These are phyloP conservation scores for Orientallactaga bullata DNA, from an alignment of 2,113 vertebrate species.

Conservation along the genomic window DNA sequence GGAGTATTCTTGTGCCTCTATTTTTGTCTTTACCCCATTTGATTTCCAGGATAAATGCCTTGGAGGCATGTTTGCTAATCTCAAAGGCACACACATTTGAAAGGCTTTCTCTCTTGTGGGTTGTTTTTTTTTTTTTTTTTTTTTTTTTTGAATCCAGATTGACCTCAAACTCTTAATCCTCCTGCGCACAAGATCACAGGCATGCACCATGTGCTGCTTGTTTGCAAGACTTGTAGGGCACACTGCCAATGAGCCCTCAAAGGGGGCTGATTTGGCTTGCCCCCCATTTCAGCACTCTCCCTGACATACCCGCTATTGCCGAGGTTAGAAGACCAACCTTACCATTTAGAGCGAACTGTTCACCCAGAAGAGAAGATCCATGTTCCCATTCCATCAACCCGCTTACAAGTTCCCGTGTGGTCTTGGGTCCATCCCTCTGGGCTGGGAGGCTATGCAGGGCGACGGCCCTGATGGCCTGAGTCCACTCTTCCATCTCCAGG, in stretches of 20 bases:
- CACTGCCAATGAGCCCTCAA: neutral
- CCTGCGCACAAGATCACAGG: neutral
- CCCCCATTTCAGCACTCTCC: neutral
- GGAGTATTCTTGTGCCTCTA: neutral
- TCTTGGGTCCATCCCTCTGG: neutral
- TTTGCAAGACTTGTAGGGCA: constrained; percentile 2
- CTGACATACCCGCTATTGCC: neutral
- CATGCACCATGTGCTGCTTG: neutral
- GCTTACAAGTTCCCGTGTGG: neutral
- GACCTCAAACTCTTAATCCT: neutral
- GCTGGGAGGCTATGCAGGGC: neutral
- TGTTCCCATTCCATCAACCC: neutral
- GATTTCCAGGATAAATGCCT: neutral
- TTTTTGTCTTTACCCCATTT: neutral
- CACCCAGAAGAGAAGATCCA: neutral
- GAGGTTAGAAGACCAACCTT: too few species aligned
- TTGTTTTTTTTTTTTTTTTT: neutral
- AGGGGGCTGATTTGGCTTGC: too few species aligned
- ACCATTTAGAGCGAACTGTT: neutral
- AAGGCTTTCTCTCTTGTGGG: neutral
- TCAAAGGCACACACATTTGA: neutral
- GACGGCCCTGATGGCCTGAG: accelerated
- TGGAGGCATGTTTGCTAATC: neutral
- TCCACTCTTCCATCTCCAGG: constrained; percentile 26
- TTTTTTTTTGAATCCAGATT: neutral